Base-by-base conservation (phyloP, 2,888 invertebrate genomes). In the Drepanosiphum platanoidis region DNA sequence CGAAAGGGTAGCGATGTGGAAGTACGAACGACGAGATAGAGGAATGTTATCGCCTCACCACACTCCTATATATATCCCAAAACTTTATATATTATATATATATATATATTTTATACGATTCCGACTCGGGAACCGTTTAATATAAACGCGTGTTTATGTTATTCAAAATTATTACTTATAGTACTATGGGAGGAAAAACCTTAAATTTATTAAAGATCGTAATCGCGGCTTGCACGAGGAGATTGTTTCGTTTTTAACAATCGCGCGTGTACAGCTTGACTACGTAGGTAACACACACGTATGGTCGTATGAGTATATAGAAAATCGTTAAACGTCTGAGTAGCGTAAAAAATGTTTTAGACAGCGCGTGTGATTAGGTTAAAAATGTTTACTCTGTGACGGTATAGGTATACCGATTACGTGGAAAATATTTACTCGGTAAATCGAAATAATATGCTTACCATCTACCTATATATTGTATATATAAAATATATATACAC, bases 1-100 rank as follows among this genome's bases (percentile, higher is more conserved):
- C 15, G 42, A 13, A 30, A 58, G 80, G 61, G 58, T 72, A 32
- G 71, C 32, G 81, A 70, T 61, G 72, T 39, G 81, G 61, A 82
- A 82, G 72, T n/a, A n/a, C 18, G 39, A 72, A 64, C 81, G 61
- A 72, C 61, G 32, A 81, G 70, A 71, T 72, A 72, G n/a, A 30
- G 81, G 61, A 72, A 82, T 72, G 81, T 82, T 82, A 82, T 82
- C 81, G 81, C 42, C 32, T 72, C 32, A 39, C 61, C 81, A 61
- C 81, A 72, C 81, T n/a, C 58, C 61, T 32, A 27, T n/a, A n/a
- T n/a, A n/a, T n/a, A n/a, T 58, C 58, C 61, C 13, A 39, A 36
- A 72, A 82, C 58, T 82, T 82, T 82, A 70, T 77, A 13, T n/a
- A n/a, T n/a, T n/a, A n/a, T n/a, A n/a, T n/a, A n/a, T n/a, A n/a